These are phyloP conservation scores for Julus scandinavius DNA, from an alignment of 2,888 invertebrate species.

Conservation along the genomic window DNA sequence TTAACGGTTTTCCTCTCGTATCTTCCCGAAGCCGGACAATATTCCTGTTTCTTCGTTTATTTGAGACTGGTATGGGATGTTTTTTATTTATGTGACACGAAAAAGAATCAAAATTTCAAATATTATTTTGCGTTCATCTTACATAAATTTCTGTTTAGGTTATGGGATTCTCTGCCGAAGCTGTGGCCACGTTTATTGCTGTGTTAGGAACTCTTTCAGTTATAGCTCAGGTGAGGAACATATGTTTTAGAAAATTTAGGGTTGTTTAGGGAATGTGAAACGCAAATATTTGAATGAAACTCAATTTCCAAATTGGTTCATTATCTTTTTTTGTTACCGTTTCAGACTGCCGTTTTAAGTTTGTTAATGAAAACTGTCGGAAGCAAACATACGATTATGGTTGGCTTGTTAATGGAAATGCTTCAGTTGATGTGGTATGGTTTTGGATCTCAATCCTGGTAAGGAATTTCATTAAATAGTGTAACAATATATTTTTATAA, in stretches of 20 bases:
- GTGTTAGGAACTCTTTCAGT: conserved; percentile 96
- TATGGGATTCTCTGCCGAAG: conserved; percentile 94
- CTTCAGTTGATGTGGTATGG: conserved; percentile 98
- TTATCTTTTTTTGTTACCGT: not conserved
- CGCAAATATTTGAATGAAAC: too few species aligned
- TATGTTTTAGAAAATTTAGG: not conserved
- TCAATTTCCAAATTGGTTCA: not conserved
- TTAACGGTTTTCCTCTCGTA: conserved; percentile 98
- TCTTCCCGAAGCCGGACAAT: conserved; percentile 96
- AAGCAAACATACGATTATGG: conserved; percentile 96
- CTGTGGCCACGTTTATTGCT: conserved; percentile 98
- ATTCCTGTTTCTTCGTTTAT: conserved; percentile 99
- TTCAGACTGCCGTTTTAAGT: conserved; percentile 72
- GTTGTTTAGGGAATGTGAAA: too few species aligned
- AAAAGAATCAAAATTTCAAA: not conserved
- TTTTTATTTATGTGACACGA: not conserved
- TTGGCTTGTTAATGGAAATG: conserved; percentile 96
- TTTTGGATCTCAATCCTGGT: conserved; percentile 94
- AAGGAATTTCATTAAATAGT: conserved; percentile 62
- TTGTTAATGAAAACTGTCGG: conserved; percentile 87
- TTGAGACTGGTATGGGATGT: conserved; percentile 80
- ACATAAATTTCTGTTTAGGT: conserved; percentile 68
- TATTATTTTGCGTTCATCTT: not conserved
- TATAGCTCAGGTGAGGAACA: conserved; percentile 80
- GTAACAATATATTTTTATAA: not conserved